Percentiles rank a stretch among this genome's conserved stretches.
Conservation (phyloP, 2,888 invertebrate species). For the Oligia strigilis region DNA sequence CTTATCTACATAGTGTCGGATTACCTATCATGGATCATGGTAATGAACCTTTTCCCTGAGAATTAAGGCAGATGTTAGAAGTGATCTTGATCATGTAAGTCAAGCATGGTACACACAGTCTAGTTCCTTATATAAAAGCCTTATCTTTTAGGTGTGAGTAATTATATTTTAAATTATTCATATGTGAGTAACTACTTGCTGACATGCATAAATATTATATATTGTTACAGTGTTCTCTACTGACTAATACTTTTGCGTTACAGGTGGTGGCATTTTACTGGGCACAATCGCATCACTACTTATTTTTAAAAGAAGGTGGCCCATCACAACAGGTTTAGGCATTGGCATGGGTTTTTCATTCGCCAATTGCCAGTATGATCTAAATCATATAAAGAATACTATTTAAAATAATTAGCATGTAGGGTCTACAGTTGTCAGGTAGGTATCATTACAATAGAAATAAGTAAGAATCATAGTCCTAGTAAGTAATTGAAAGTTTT, state of each 20-base stretch:
- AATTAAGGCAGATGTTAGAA: neutral
- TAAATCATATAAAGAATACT: constrained; percentile 81
- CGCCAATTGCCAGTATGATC: constrained; percentile 94
- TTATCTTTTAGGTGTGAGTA: neutral
- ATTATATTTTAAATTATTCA: neutral
- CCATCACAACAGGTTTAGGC: constrained; percentile 96
- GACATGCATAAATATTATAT: neutral
- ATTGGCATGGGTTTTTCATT: constrained; percentile 97
- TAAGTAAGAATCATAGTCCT: constrained; percentile 14
- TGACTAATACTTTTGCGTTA: constrained; percentile 34
- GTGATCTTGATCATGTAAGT: neutral
- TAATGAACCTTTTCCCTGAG: neutral
- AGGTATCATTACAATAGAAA: constrained; percentile 50
- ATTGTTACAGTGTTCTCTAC: neutral
- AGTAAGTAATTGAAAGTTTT: neutral
- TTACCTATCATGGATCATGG: neutral
- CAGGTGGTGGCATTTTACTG: constrained; percentile 95
- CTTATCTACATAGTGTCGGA: neutral
- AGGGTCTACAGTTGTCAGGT: constrained; percentile 78
- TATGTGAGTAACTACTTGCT: neutral
- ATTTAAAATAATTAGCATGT: constrained; percentile 67
- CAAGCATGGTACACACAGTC: too few relatives aligned
- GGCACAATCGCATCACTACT: constrained; percentile 95
- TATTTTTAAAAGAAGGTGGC: constrained; percentile 96
- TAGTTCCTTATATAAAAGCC: neutral